phyloP scores from a whole-genome alignment of 2,113 vertebrate species.

The Strix aluco region DNA sequence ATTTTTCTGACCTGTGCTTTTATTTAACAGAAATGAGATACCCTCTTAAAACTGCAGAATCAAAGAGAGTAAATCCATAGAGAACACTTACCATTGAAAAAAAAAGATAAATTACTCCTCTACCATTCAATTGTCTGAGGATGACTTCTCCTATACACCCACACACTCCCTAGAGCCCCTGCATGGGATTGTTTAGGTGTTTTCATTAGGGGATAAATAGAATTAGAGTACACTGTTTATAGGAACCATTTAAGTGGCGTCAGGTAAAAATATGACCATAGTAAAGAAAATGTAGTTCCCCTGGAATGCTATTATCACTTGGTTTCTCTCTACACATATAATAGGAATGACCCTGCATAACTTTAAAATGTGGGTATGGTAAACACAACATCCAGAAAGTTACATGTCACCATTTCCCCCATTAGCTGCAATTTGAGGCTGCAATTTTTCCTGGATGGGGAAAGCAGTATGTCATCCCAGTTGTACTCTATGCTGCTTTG shows the following conservation, averaged over 20 bases:
- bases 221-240: neutral
- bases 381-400: neutral
- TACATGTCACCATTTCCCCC: neutral
- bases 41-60: neutral
- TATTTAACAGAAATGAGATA: neutral
- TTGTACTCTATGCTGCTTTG: neutral
- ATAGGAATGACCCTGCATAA: neutral
- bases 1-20: neutral
- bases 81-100: neutral
- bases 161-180: neutral
- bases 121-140: neutral
- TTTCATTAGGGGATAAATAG: neutral
- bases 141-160: neutral
- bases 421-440: neutral
- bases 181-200: neutral
- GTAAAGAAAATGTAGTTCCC: neutral
- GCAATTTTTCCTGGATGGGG: neutral
- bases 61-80: neutral
- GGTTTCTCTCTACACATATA: neutral
- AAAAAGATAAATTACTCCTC: neutral
- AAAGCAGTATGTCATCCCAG: neutral
- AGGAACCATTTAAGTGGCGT: neutral
- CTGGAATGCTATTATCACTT: neutral
- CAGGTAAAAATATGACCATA: neutral
- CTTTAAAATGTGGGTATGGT: neutral